Evolutionary conservation across 2,113 vertebrate species (phyloP), one percentile per base, ranked within the genome.

Genomic region (Eublepharis macularius): DNA sequence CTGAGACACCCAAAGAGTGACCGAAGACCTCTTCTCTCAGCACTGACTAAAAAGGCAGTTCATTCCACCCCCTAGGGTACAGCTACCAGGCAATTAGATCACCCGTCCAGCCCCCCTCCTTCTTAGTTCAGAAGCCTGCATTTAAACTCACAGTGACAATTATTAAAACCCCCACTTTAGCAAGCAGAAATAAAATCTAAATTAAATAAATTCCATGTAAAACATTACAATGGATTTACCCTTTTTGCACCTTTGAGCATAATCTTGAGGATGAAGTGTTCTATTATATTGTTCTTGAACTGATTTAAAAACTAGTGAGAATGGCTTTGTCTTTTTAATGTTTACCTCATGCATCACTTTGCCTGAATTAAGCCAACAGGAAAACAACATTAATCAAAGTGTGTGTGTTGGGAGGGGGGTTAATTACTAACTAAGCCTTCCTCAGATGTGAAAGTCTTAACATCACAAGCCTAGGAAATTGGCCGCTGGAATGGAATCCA

Each of bases 271-370:
- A 8, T 16, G 76, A 74, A 79, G 11, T 89, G 90, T 82, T 92
- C 94, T 92, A 89, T 92, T 80, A 80, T 89, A 81, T 90, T 94
- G 94, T 90, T 90, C 85, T 96, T 96, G 95, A 93, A 92, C 54
- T 82, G 80, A 16, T 93, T 91, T 93, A 81, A 95, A 96, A 95
- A 89, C 65, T 86, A 86, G 91, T 94, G 68, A 77, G 85, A 92
- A 51, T 41, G 86, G 80, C 73, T 90, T 60, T 84, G 69, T 73
- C 86, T 79, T 90, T 88, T 87, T 89, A 88, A 86, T 91, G 83
- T 89, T 95, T 93, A 90, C 88, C 88, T 87, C 83, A 90, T 84
- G 57, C 41, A 90, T 88, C 54, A 80, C 45, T 92, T 89, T 88
- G 75, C 57, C 79, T 81, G 63, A 54, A 54, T 54, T 89, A 92